These are phyloP conservation scores for Diorhabda elongata DNA, from an alignment of 1,140 invertebrate species.

Conservation along the genomic window DNA sequence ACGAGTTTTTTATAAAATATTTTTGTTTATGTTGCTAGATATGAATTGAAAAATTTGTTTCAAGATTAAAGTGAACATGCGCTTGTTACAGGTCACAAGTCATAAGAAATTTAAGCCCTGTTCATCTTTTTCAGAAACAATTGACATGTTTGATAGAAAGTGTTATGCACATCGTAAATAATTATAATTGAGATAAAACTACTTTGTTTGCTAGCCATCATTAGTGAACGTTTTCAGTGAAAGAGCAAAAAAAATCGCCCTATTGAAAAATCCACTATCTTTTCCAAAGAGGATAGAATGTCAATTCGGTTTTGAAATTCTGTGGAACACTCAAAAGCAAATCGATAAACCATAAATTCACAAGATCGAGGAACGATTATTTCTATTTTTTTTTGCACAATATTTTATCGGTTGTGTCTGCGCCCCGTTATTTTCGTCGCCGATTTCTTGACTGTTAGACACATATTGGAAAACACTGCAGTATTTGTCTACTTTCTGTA, in stretches of 20 bases:
- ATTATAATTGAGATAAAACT: no score
- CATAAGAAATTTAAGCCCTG: no score
- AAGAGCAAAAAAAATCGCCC: neutral
- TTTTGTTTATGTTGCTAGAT: no score
- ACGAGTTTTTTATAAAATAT: no score
- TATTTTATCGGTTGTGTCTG: neutral
- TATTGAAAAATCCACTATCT: neutral
- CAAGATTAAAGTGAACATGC: no score
- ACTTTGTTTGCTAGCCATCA: no score
- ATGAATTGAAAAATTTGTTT: no score
- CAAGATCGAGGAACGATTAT: neutral
- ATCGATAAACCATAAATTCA: neutral
- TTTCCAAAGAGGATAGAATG: neutral
- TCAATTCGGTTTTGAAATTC: neutral
- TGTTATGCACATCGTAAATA: no score
- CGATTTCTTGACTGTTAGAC: neutral
- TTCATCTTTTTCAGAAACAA: no score
- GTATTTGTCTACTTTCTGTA: neutral
- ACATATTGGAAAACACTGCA: neutral
- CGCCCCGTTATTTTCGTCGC: neutral
- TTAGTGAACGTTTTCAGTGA: no score
- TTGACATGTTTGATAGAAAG: no score
- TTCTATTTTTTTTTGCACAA: neutral
- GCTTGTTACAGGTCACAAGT: no score
- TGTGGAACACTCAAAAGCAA: neutral